Evolutionary conservation across 2,797 vertebrate genomes (phyloP).

Genomic region (Heliangelus exortis): DNA sequence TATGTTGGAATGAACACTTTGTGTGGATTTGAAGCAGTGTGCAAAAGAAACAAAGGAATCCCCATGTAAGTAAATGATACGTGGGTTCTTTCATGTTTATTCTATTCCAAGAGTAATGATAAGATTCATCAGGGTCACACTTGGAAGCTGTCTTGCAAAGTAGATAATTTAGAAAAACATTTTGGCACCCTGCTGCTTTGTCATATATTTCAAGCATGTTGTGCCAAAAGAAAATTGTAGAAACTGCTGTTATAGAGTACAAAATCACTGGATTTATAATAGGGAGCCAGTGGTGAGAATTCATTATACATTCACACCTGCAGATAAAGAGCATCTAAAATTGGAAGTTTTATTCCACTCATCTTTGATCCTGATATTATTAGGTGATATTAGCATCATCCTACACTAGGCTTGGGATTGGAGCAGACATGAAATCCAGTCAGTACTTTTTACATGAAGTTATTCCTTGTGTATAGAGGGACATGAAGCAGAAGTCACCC

Average conservation of each 20-base stretch:
- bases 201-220: conserved; percentile 41
- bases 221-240: conserved; percentile 64
- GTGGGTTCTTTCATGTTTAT: conserved; percentile 11
- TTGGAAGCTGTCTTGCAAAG: conserved; percentile 60
- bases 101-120: conserved; percentile 26
- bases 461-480: background rate
- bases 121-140: conserved; percentile 58
- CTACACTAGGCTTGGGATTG: conserved; percentile 27
- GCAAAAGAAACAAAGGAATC: background rate
- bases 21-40: background rate
- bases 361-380: conserved; percentile 69
- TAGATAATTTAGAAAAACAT: conserved; percentile 46
- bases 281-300: conserved; percentile 57
- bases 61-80: background rate
- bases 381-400: conserved; percentile 64
- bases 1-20: background rate
- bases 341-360: conserved; percentile 65
- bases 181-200: conserved; percentile 44
- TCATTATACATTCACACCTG: conserved; percentile 72
- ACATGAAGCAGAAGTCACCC: background rate
- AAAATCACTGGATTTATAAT: conserved; percentile 48
- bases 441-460: background rate
- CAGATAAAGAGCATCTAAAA: conserved; percentile 71
- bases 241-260: conserved; percentile 49
- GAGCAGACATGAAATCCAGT: conserved; percentile 1